These are phyloP conservation scores for Psococerastis gibbosa DNA, from an alignment of 2,888 invertebrate genomes.

Conservation along the genomic window DNA sequence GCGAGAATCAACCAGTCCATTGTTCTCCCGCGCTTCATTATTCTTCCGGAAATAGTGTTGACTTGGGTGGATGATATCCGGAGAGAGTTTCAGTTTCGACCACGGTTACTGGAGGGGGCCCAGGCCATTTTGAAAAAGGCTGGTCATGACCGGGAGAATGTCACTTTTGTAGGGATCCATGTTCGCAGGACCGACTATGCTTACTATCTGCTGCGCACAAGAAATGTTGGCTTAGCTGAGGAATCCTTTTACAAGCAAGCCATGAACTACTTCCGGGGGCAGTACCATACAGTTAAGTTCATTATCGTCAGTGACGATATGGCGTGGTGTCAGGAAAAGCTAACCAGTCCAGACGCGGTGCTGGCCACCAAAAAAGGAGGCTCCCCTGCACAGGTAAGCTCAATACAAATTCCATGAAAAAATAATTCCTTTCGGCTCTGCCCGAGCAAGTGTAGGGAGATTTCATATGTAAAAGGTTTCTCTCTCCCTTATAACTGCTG, in stretches of 20 bases:
- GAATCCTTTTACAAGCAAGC: slow-evolving; percentile 26
- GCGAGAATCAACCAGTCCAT: slow-evolving; percentile 36
- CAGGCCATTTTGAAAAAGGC: slow-evolving; percentile 26
- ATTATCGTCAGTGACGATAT: slow-evolving; percentile 31
- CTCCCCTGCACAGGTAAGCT: no score
- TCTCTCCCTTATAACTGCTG: no score
- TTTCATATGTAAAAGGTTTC: no score
- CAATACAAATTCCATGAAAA: no score
- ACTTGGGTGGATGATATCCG: slow-evolving; percentile 35
- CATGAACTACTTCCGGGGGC: slow-evolving; percentile 27
- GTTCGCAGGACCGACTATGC: slow-evolving; percentile 36
- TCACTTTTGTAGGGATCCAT: slow-evolving; percentile 33
- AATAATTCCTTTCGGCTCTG: no score
- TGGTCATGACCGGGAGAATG: slow-evolving; percentile 18
- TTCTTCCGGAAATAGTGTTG: slow-evolving; percentile 33
- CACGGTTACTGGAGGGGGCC: slow-evolving; percentile 28
- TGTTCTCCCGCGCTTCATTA: slow-evolving; percentile 32
- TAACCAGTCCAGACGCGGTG: slow-evolving; percentile 25
- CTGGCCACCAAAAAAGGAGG: no score
- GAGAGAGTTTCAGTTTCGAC: slow-evolving; percentile 34
- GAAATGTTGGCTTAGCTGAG: slow-evolving; percentile 26
- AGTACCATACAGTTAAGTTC: slow-evolving; percentile 26
- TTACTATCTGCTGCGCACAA: slow-evolving; percentile 32
- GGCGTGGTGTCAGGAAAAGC: slow-evolving; percentile 27
- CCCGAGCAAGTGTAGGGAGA: no score